Base-by-base conservation (phyloP, 2,113 vertebrate genomes). In the Ceuthmochares aereus region DNA sequence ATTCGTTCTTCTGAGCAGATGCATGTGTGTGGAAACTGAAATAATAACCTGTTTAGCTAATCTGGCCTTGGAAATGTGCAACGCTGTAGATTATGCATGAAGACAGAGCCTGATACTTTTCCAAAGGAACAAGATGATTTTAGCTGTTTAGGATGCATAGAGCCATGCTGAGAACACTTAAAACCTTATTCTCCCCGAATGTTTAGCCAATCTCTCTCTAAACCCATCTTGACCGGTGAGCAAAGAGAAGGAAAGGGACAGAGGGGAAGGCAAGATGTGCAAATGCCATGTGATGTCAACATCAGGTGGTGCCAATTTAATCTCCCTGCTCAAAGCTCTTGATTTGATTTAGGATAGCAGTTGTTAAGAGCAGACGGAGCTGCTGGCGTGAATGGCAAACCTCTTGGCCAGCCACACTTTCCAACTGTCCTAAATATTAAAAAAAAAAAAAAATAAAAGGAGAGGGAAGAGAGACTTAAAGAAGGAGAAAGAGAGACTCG, bases 321-420 rank as follows among this genome's bases (percentile, higher is more conserved):
- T 97, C 87, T 97, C 66, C 14, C 69, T 92, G 62, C 47, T 6
- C 87, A 88, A 59, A 89, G 89, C 89, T 68, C 81, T 83, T 96
- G 95, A 95, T 97, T 96, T 97, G 97, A 98, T 98, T 98, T 97
- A 98, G 97, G 90, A 91, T 20, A 97, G 97, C 98, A 98, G 97
- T 98, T 98, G 97, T 95, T 93, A 96, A 97, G 97, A 98, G 97
- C 98, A 98, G 98, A 98, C 98, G 97, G 98, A 95, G 91, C 93
- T 96, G 45, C 85, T 98, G 98, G 98, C 97, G 97, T 12, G 3
- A 89, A 91, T 79, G 91, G 78, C 43, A 75, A 58, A 37, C 73
- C 30, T 96, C 81, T 95, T 68, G 90, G 98, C 97, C 97, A 98
- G 96, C 85, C 92, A 4, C 12, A 27, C 64, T 97, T 97, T 96